Conservation (phyloP, 2,797 vertebrate genomes). For the Anguilla marmorata region DNA sequence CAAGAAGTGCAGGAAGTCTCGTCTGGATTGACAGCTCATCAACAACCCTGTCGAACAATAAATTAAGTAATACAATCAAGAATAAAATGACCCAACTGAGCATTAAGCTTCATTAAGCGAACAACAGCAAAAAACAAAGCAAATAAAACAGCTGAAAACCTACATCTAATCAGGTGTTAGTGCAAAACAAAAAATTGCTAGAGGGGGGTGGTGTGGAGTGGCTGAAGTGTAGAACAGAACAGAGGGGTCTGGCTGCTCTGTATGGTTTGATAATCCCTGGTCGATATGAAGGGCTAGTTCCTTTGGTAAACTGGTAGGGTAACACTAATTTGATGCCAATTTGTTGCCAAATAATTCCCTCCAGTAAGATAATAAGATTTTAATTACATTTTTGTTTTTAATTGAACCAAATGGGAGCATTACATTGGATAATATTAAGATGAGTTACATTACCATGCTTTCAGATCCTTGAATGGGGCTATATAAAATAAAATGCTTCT, state of each 20-base stretch:
- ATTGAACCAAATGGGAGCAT: not conserved
- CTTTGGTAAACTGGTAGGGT: not conserved
- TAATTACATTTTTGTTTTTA: not conserved
- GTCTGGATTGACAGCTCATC: not conserved
- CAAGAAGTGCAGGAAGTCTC: not conserved
- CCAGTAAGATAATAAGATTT: not conserved
- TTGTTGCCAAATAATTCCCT: not conserved
- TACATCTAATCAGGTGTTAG: not conserved
- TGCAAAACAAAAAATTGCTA: not conserved
- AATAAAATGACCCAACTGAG: not conserved
- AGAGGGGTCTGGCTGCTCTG: not conserved
- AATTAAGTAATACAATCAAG: not conserved
- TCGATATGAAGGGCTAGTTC: not conserved
- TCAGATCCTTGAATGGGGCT: not conserved
- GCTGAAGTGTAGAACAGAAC: not conserved
- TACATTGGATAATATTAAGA: not conserved
- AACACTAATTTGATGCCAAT: not conserved
- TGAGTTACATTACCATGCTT: not conserved
- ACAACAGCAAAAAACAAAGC: not conserved
- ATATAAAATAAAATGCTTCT: not conserved
- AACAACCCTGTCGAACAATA: not conserved
- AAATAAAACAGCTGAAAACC: not conserved
- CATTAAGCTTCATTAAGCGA: not conserved
- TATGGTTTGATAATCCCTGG: not conserved
- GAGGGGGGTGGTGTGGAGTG: too few relatives aligned